phyloP scores from a whole-genome alignment of 1,140 invertebrate species.

The Chelonus insularis region DNA sequence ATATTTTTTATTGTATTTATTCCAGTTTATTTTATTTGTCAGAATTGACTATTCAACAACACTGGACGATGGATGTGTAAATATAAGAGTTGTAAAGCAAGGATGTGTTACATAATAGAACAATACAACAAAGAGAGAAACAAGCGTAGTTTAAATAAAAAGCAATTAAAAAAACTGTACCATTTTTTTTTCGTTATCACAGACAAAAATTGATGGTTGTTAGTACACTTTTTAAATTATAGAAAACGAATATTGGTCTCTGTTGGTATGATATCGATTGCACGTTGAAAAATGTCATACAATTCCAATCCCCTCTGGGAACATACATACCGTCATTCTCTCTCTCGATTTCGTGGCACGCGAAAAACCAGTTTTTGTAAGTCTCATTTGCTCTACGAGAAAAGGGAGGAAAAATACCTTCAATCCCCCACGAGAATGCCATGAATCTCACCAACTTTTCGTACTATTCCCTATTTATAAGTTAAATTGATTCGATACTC shows the following conservation, averaged over 20 bases:
- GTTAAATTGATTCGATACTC: background rate
- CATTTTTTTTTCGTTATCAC: conserved; percentile 8
- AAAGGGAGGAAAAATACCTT: conserved; percentile 13
- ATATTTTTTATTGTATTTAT: no score
- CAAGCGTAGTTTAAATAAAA: no score
- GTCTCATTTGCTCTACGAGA: conserved; percentile 15
- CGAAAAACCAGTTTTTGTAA: conserved; percentile 21
- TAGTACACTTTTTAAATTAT: background rate
- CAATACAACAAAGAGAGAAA: no score
- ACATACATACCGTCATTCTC: background rate
- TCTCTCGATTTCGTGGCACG: background rate
- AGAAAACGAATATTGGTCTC: background rate
- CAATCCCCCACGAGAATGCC: background rate
- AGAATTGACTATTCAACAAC: no score
- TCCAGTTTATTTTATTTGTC: no score
- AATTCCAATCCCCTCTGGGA: conserved; percentile 10
- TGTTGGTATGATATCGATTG: conserved; percentile 16
- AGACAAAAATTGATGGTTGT: conserved; percentile 8
- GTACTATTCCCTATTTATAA: background rate
- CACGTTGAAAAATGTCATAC: conserved; percentile 15
- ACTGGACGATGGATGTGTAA: no score
- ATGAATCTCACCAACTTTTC: conserved; percentile 16
- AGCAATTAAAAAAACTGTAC: no score
- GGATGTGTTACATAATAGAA: no score
- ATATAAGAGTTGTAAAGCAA: no score